phyloP scores from a whole-genome alignment of 2,888 invertebrate genomes.

The Meteorus cinctellus region DNA sequence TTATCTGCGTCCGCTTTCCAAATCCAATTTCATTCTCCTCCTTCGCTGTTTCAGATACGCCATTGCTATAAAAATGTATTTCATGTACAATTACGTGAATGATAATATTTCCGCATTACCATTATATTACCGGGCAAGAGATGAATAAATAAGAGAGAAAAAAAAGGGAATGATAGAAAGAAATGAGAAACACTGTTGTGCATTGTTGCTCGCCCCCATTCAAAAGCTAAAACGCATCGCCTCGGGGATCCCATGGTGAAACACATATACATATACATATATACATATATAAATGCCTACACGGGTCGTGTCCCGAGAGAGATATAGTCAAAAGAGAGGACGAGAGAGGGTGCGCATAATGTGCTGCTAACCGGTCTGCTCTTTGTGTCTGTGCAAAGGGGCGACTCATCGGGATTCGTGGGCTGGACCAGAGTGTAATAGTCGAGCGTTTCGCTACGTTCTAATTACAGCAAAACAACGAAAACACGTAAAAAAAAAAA shows the following conservation, averaged over 20 bases:
- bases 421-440: constrained; percentile 44
- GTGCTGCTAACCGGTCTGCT: constrained; percentile 49
- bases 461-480: constrained; percentile 43
- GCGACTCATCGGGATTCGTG: constrained; percentile 45
- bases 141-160: constrained; percentile 23
- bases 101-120: constrained; percentile 3
- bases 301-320: constrained; percentile 23
- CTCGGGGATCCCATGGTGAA: constrained; percentile 9
- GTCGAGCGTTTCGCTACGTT: constrained; percentile 41
- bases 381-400: constrained; percentile 46
- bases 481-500: constrained; percentile 30
- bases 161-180: not conserved
- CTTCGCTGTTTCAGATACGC: not conserved
- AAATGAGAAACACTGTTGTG: constrained; percentile 19
- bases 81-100: constrained; percentile 1
- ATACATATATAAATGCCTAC: constrained; percentile 5
- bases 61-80: constrained; percentile 1
- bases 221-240: constrained; percentile 34
- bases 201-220: constrained; percentile 25
- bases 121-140: constrained; percentile 3
- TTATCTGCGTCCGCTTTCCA: not conserved
- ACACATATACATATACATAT: not conserved
- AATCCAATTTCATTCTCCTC: not conserved
- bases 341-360: constrained; percentile 44
- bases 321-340: constrained; percentile 26